Evolutionary conservation across 2,797 vertebrate species (phyloP).

Genomic region (Phrynocephalus guinanensis): DNA sequence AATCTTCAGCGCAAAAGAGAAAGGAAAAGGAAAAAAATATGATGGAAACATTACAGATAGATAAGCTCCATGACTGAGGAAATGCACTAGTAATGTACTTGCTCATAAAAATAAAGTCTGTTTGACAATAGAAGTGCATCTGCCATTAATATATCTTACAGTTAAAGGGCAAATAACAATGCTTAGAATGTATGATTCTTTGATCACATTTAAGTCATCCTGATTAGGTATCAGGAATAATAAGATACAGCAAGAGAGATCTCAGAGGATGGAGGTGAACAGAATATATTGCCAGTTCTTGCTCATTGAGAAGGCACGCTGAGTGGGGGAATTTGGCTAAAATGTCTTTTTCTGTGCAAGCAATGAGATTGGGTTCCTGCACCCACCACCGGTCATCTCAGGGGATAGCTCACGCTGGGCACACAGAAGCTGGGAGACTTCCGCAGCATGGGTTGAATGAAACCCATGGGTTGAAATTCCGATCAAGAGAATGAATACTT

Average conservation of each 20-base stretch:
- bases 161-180: neutral
- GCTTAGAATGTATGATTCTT: neutral
- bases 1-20: slow-evolving; percentile 23
- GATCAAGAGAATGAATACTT: too few species aligned
- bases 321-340: neutral
- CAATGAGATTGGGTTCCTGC: neutral
- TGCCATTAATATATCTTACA: neutral
- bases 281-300: neutral
- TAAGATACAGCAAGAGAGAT: neutral
- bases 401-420: neutral
- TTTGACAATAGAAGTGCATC: neutral
- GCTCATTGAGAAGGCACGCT: neutral
- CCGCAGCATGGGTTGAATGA: too few species aligned
- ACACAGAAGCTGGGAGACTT: neutral
- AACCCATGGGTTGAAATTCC: neutral
- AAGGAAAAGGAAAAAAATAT: too few species aligned
- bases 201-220: neutral
- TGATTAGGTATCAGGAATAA: neutral
- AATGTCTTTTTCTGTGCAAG: neutral
- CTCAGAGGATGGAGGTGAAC: neutral
- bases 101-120: neutral
- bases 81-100: neutral
- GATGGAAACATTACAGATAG: too few species aligned
- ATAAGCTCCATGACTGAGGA: neutral
- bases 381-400: neutral